Percentiles rank a stretch among this genome's conserved stretches.
Conservation (phyloP, 2,113 vertebrate genomes). For the Polyodon spathula region DNA sequence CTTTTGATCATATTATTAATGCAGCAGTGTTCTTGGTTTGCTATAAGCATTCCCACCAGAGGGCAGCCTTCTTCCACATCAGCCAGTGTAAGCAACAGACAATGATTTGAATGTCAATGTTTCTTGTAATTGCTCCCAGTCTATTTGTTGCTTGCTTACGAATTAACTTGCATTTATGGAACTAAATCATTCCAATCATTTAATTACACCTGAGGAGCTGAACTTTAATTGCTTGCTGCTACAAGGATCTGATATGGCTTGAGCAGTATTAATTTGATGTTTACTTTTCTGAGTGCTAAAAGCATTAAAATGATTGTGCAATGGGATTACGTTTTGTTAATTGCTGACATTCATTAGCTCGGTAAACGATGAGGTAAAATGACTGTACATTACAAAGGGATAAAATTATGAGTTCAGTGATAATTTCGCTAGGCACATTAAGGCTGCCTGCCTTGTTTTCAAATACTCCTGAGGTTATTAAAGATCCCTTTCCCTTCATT, state of each 20-base stretch:
- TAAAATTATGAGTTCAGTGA: constrained; percentile 72
- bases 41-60: constrained; percentile 58
- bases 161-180: constrained; percentile 89
- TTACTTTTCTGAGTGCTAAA: constrained; percentile 95
- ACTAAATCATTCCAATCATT: constrained; percentile 84
- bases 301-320: constrained; percentile 87
- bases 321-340: constrained; percentile 91
- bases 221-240: constrained; percentile 87
- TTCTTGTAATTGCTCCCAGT: constrained; percentile 84
- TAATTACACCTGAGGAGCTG: constrained; percentile 94
- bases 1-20: neutral
- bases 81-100: constrained; percentile 50
- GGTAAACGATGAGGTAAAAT: constrained; percentile 77
- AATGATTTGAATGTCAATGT: constrained; percentile 69
- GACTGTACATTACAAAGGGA: constrained; percentile 75
- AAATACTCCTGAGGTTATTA: constrained; percentile 84
- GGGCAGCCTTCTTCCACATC: constrained; percentile 69
- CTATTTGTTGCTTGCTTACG: constrained; percentile 94
- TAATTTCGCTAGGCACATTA: constrained; percentile 78
- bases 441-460: constrained; percentile 73
- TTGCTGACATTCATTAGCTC: constrained; percentile 87
- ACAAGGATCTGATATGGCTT: constrained; percentile 87
- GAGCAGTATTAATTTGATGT: constrained; percentile 87
- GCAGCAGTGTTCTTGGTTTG: constrained; percentile 9
- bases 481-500: constrained; percentile 73